Conservation (phyloP, 2,113 vertebrate genomes). For the Myrmecophaga tridactyla region DNA sequence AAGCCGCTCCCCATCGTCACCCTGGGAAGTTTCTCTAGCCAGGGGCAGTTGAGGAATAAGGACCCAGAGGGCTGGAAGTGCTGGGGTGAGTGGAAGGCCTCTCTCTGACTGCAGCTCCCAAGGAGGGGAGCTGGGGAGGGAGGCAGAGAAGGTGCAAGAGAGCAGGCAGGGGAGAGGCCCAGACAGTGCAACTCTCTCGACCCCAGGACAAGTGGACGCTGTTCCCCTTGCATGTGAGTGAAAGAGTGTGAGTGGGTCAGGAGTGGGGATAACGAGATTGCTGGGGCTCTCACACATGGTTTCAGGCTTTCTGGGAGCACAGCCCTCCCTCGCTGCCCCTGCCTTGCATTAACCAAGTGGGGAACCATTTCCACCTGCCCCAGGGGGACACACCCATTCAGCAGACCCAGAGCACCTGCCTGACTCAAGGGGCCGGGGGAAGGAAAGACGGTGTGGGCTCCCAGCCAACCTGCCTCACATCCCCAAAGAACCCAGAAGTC, state of each 20-base stretch:
- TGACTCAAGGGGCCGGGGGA: background rate
- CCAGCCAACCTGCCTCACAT: background rate
- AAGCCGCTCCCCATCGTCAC: background rate
- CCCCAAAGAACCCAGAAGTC: background rate
- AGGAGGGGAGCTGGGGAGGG: background rate
- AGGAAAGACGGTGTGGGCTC: background rate
- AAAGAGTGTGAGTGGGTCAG: background rate
- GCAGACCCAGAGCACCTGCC: background rate
- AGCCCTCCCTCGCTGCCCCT: background rate
- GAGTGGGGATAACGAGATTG: background rate
- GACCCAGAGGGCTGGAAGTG: background rate
- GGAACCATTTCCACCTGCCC: background rate
- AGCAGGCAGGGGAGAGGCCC: background rate
- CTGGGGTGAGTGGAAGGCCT: background rate
- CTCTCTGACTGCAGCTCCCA: background rate
- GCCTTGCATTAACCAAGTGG: slow-evolving; percentile 9
- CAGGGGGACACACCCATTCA: background rate
- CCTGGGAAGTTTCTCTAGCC: background rate
- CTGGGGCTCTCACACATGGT: background rate
- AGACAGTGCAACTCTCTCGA: background rate
- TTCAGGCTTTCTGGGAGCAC: slow-evolving; percentile 6
- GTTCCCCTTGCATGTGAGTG: background rate
- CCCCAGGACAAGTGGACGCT: no score
- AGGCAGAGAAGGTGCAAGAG: background rate
- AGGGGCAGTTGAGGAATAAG: background rate